Evolutionary conservation across 2,888 invertebrate genomes (phyloP).

Genomic region (Ametastegia equiseti): DNA sequence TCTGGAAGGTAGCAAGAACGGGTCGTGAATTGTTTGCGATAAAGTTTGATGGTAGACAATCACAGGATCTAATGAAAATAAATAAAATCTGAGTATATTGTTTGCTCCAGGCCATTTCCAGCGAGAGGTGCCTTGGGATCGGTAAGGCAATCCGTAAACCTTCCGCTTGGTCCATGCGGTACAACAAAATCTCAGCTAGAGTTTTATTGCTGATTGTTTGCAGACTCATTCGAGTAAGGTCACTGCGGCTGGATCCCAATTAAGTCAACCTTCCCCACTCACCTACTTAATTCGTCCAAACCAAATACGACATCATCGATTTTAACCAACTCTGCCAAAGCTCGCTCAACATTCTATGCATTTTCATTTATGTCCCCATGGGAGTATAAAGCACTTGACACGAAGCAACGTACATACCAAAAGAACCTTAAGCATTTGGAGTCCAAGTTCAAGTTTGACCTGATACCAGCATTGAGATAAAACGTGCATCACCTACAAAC

Average conservation of each 20-base stretch:
- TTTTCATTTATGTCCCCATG: neutral
- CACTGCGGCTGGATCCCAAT: constrained; percentile 22
- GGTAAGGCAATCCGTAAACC: constrained; percentile 40
- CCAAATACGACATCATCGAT: neutral
- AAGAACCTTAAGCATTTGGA: too few species aligned
- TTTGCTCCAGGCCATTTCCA: constrained; percentile 47
- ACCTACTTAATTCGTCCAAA: neutral
- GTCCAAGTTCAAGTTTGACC: too few species aligned
- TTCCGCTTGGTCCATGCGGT: constrained; percentile 35
- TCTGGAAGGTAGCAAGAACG: neutral
- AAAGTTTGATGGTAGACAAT: constrained; percentile 45
- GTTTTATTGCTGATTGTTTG: constrained; percentile 48
- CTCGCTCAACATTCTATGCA: neutral
- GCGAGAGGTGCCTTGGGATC: constrained; percentile 50
- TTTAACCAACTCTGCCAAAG: neutral
- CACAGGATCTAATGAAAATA: constrained; percentile 50
- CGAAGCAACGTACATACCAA: too few species aligned
- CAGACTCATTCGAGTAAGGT: constrained; percentile 22
- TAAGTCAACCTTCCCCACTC: constrained; percentile 26
- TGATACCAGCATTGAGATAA: too few species aligned
- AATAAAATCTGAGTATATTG: constrained; percentile 52
- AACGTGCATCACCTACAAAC: neutral
- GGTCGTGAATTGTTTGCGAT: constrained; percentile 23
- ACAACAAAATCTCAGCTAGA: constrained; percentile 44
- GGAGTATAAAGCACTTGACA: too few species aligned